A percentile compares a stretch with the other conserved stretches of the same genome.
Evolutionary conservation across 2,113 vertebrate species (phyloP).

Genomic region (Tauraco erythrolophus): DNA sequence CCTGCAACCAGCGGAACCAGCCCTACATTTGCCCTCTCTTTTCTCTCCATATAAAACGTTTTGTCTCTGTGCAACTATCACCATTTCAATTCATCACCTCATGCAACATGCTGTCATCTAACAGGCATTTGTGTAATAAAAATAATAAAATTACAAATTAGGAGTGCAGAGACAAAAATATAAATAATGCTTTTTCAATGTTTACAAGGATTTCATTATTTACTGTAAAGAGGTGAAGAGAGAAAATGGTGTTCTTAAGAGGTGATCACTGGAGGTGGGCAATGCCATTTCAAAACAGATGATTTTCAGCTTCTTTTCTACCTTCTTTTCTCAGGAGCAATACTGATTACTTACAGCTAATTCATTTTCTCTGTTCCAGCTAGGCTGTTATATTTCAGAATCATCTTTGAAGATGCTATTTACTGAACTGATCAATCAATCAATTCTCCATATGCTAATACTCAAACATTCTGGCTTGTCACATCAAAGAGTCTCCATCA

Average conservation of each 20-base stretch:
- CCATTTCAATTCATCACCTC: neutral
- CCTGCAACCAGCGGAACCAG: neutral
- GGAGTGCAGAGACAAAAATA: neutral
- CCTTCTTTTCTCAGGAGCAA: neutral
- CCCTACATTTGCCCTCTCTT: neutral
- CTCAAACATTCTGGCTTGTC: constrained; percentile 53
- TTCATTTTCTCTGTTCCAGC: neutral
- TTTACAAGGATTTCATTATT: neutral
- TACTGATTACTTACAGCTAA: neutral
- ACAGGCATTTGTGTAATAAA: neutral
- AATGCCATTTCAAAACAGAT: neutral
- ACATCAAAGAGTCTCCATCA: constrained; percentile 60
- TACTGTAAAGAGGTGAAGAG: neutral
- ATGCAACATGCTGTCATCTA: neutral
- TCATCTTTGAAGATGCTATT: constrained; percentile 52
- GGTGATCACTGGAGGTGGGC: neutral
- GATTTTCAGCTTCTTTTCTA: neutral
- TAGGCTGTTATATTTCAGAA: constrained; percentile 6
- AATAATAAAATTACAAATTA: neutral
- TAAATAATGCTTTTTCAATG: neutral
- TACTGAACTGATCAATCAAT: constrained; percentile 71
- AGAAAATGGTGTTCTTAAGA: neutral
- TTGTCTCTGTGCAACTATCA: neutral
- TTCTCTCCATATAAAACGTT: neutral
- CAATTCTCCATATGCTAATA: constrained; percentile 60